phyloP scores from a whole-genome alignment of 2,888 invertebrate species.

The Choreutis nemorana region DNA sequence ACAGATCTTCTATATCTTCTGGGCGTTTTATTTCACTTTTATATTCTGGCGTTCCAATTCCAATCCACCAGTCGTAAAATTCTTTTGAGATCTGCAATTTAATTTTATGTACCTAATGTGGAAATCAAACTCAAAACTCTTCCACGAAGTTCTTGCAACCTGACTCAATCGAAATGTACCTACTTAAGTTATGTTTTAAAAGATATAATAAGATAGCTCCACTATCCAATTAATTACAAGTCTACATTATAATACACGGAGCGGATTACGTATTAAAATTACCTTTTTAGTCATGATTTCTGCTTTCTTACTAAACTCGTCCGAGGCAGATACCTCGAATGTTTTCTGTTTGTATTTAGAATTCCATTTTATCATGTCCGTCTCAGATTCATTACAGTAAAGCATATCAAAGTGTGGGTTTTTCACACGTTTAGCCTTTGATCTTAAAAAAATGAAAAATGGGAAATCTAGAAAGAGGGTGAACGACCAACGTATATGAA shows the following conservation, averaged over 20 bases:
- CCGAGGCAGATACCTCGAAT: constrained; percentile 52
- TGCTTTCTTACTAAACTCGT: constrained; percentile 53
- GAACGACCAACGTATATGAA: no score
- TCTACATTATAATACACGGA: neutral
- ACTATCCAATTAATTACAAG: neutral
- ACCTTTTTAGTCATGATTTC: constrained; percentile 49
- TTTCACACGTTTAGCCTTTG: no score
- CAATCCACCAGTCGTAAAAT: constrained; percentile 64
- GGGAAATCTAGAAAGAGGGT: no score
- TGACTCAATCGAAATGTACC: neutral
- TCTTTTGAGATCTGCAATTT: constrained; percentile 53
- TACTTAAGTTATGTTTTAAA: neutral
- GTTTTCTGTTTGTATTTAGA: constrained; percentile 50
- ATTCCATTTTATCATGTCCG: constrained; percentile 59
- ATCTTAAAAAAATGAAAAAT: no score
- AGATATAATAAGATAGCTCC: neutral
- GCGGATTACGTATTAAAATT: no score
- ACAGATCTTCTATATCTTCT: constrained; percentile 63
- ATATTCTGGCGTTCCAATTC: constrained; percentile 51
- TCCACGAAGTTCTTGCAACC: neutral
- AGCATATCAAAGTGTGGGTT: constrained; percentile 51
- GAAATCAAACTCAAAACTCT: no score
- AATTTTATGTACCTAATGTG: neutral
- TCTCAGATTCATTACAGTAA: constrained; percentile 50
- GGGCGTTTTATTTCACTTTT: constrained; percentile 55